Conservation (phyloP, 2,113 vertebrate species). For the Rhombomys opimus region DNA sequence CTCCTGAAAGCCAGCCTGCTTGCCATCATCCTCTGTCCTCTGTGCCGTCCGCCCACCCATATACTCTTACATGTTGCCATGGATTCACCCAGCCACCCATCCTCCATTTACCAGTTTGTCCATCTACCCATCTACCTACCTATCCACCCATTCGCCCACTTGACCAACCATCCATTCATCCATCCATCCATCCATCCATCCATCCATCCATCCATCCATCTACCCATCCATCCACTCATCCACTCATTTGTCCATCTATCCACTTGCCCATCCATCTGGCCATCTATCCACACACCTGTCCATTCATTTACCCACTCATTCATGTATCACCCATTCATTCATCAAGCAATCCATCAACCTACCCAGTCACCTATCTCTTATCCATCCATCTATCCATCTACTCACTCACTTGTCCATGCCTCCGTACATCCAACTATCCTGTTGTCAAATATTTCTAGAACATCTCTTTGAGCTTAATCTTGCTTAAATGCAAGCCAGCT, state of each 20-base stretch:
- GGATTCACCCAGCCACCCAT: no score
- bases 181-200: no score
- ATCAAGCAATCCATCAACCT: neutral
- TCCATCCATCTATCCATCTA: neutral
- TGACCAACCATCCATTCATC: rapidly evolving
- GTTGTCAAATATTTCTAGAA: neutral
- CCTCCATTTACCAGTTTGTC: neutral
- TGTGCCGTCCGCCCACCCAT: no score
- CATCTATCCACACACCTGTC: rapidly evolving
- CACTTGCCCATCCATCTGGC: neutral
- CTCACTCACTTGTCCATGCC: neutral
- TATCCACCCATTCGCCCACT: no score
- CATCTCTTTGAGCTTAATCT: neutral
- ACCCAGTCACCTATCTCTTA: neutral
- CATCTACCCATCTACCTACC: neutral
- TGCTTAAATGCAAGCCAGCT: neutral
- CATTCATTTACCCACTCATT: neutral
- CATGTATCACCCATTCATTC: neutral
- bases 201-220: no score
- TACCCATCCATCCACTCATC: neutral
- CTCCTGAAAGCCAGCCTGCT: neutral
- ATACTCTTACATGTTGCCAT: neutral
- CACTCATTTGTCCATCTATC: no score
- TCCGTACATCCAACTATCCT: neutral
- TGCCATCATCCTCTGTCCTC: neutral